Evolutionary conservation across 2,888 invertebrate genomes (phyloP).

Genomic region (Monopis laevigella): DNA sequence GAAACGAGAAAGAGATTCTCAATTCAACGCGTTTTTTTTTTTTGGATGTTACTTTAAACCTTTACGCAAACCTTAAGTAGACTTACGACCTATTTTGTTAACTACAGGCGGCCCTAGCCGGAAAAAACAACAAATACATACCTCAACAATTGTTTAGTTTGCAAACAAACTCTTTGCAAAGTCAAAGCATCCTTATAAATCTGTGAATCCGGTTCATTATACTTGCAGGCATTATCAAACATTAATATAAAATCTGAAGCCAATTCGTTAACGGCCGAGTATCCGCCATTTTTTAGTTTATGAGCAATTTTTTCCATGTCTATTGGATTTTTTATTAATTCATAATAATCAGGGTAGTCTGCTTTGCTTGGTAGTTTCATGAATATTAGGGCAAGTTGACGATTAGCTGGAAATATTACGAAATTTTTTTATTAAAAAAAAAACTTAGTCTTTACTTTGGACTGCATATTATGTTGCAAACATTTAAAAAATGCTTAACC

Average conservation of each 20-base stretch:
- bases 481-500: too few species aligned
- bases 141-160: constrained; percentile 89
- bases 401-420: constrained; percentile 65
- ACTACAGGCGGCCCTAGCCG: too few species aligned
- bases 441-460: neutral
- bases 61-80: too few species aligned
- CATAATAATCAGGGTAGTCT: constrained; percentile 97
- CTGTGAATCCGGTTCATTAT: constrained; percentile 97
- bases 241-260: constrained; percentile 90
- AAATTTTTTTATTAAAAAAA: neutral
- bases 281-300: constrained; percentile 79
- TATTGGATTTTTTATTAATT: constrained; percentile 95
- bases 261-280: constrained; percentile 86
- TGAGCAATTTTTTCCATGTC: constrained; percentile 95
- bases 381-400: constrained; percentile 95
- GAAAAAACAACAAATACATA: constrained; percentile 28
- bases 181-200: constrained; percentile 97
- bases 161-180: constrained; percentile 89
- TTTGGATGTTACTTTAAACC: too few species aligned
- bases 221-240: constrained; percentile 97
- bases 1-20: too few species aligned
- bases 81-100: too few species aligned
- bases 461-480: too few species aligned
- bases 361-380: constrained; percentile 93
- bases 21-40: too few species aligned